A percentile compares a stretch with the other conserved stretches of the same genome.
Conservation (phyloP, 2,113 vertebrate genomes). For the Xenopus borealis region DNA sequence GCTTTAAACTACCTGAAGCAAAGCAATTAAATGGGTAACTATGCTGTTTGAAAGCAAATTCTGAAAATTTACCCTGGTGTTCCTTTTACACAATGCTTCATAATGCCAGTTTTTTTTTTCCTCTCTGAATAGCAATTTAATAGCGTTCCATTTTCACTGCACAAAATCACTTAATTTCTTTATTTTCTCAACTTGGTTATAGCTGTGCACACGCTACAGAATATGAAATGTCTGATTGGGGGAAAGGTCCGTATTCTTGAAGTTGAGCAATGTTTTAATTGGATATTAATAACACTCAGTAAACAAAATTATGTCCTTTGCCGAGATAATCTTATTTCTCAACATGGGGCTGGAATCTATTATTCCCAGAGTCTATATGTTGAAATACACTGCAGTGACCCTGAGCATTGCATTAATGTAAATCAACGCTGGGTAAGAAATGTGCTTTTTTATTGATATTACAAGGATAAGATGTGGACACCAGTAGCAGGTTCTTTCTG, state of each 20-base stretch:
- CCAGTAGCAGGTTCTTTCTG: constrained; percentile 55
- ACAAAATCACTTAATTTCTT: constrained; percentile 14
- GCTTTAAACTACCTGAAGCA: neutral
- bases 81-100: neutral
- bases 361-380: constrained; percentile 82
- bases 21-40: neutral
- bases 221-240: neutral
- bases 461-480: constrained; percentile 69
- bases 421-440: constrained; percentile 70
- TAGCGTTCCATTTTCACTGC: constrained; percentile 10
- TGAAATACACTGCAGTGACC: constrained; percentile 82
- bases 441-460: constrained; percentile 74
- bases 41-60: neutral
- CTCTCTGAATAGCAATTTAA: constrained; percentile 1
- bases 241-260: constrained; percentile 62
- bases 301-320: constrained; percentile 97
- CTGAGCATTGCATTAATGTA: constrained; percentile 83
- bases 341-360: constrained; percentile 79
- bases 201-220: neutral
- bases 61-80: neutral
- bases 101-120: too few species aligned
- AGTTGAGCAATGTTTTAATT: constrained; percentile 91
- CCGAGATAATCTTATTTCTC: constrained; percentile 94
- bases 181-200: neutral
- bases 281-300: constrained; percentile 99